Evolutionary conservation across 2,797 vertebrate genomes (phyloP), one percentile per base, ranked within the genome.

Genomic region (Nyctibius grandis): DNA sequence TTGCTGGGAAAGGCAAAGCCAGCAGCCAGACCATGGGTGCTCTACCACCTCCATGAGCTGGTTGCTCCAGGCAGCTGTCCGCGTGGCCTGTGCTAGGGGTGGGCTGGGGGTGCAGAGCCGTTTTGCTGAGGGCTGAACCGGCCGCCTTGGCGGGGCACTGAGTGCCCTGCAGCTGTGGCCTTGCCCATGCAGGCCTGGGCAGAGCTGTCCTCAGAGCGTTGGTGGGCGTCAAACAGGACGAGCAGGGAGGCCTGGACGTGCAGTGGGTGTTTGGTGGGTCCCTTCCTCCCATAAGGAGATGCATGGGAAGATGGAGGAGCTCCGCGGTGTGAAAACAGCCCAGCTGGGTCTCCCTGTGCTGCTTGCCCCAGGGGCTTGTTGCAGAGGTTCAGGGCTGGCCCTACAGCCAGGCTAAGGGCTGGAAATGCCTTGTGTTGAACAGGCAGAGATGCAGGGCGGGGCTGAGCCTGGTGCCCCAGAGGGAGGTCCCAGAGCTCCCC

Each of bases 61-160:
- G 63, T 26, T 84, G 65, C 20, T 47, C 61, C 48, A 25, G 70
- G 54, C 5, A 42, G 47, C 21, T 14, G 45, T 4, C 25, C 4
- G 2, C 1, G 5, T 4, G 8, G 76, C 31, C 51, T 2, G 9
- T 34, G 16, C 20, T 34, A 2, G 33, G 29, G 67, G 26, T 63
- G 29, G 72, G 65, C 48, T 57, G 67, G 40, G 42, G 88, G 23
- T 22, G 40, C 40, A 19, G 73, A 54, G 48, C 51, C 9, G 1
- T 12, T 25, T 15, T 23, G 76, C 38, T 20, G n/a, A 2, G 3
- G 29, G 47, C 25, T 75, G 57, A 29, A 15, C 1, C 0, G 2
- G 42, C 38, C 60, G 54, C 42, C 16, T 38, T 12, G 25, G 38
- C 2, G 8, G n/a, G n/a, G 38, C 47, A 31, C 25, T 4, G 8